Base-by-base conservation (phyloP, 2,888 invertebrate genomes). In the Cerastis rubricosa region DNA sequence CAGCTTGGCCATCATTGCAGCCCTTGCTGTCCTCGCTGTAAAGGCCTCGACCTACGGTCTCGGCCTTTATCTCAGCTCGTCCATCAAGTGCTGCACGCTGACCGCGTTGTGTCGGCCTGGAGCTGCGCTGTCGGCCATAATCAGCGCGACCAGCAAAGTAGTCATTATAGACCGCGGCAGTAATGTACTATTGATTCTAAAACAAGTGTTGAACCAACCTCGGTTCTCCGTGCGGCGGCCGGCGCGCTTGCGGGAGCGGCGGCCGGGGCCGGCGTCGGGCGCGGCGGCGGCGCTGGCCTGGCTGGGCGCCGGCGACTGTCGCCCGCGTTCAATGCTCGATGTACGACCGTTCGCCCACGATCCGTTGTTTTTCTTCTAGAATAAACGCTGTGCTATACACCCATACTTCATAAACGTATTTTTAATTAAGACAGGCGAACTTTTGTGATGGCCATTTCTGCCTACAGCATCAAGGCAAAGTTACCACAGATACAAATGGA, bases 261-360 rank as follows among this genome's bases (percentile, higher is more conserved):
- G 90, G 35, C 66, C 84, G 14, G 80, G 67, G 19, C 70, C 93
- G 71, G 74, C 90, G 51, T 68, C 89, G 57, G 29, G 77, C 78
- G 45, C 85, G 80, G 67, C 82, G 77, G 69, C 77, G 64, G 77
- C 63, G 64, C 88, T 89, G 45, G 83, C 86, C 45, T 80, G 85
- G 67, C 86, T 86, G 12, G 90, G 91, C 71, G 91, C 90, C 1
- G 95, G 94, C 0, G 95, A 94, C 73, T 92, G 93, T 5, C 94
- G 93, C 1, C 94, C 94, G 2, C 95, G 92, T 78, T 96, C 96
- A 6, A 85, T 85, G 81, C 95, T 96, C 3, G 92, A 86, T 6
- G 93, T 92, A 2, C 95, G 94, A 6, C 93, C 94, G 63, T 92
- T 91, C 3, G 90, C 89, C 92, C 93, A 93, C 0, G 91, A 88